These are phyloP conservation scores for Ceriagrion tenellum DNA, from an alignment of 2,888 invertebrate species.

Conservation along the genomic window DNA sequence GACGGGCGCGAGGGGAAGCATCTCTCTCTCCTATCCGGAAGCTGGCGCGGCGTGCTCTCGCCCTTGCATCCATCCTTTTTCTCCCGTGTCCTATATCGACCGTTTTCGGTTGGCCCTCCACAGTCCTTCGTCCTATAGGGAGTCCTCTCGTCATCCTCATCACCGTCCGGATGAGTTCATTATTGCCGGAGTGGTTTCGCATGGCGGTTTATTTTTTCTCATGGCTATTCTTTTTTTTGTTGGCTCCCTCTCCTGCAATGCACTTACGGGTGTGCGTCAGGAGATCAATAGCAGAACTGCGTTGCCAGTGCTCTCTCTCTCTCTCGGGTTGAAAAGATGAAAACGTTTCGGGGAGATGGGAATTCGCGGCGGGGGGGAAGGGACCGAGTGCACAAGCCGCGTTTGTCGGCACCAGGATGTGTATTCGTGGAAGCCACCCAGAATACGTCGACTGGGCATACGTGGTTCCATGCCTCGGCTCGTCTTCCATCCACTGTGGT, in stretches of 20 bases:
- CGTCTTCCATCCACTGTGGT: no score
- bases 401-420: background rate
- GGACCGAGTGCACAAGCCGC: background rate
- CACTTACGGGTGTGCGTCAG: slow-evolving; percentile 31
- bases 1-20: background rate
- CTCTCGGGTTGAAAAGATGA: slow-evolving; percentile 5
- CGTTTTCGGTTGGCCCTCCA: background rate
- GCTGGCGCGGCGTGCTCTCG: background rate
- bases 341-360: background rate
- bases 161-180: slow-evolving; percentile 43
- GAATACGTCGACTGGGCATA: background rate
- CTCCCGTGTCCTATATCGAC: background rate
- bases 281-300: slow-evolving; percentile 36
- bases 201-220: background rate
- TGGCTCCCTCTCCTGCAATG: slow-evolving; percentile 17
- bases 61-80: background rate
- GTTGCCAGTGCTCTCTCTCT: background rate
- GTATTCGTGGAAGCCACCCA: background rate
- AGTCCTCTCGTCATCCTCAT: background rate
- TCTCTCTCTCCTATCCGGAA: background rate
- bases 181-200: background rate
- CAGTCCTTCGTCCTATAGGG: slow-evolving; percentile 49
- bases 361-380: background rate
- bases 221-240: background rate
- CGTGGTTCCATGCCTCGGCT: background rate